phyloP scores from a whole-genome alignment of 1,140 invertebrate genomes.

The Heliothis virescens region DNA sequence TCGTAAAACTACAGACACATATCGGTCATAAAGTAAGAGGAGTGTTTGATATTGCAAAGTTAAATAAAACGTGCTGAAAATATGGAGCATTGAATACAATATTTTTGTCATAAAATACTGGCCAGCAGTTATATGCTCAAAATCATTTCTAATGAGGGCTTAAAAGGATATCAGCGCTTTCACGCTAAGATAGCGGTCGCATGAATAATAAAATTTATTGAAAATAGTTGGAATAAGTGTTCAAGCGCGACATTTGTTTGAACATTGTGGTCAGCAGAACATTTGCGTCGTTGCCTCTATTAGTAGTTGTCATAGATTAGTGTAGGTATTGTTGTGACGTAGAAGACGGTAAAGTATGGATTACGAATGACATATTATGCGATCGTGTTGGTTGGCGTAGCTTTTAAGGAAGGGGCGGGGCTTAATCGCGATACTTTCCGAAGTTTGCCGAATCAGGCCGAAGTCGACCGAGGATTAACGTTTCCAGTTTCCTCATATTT shows the following conservation, averaged over 20 bases:
- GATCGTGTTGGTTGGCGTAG: background rate
- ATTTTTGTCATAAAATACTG: too few species aligned
- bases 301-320: constrained; percentile 40
- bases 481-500: too few species aligned
- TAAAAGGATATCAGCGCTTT: background rate
- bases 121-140: too few species aligned
- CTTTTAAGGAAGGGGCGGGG: background rate
- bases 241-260: constrained; percentile 34
- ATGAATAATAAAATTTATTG: background rate
- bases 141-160: too few species aligned
- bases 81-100: too few species aligned
- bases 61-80: too few species aligned
- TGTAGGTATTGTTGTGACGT: constrained; percentile 43
- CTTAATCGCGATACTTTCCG: background rate
- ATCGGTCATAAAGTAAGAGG: too few species aligned
- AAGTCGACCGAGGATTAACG: too few species aligned
- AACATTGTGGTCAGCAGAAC: constrained; percentile 15
- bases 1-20: too few species aligned
- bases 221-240: background rate
- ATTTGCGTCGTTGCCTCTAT: constrained; percentile 18
- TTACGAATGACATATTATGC: background rate
- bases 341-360: background rate
- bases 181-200: background rate
- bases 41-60: too few species aligned
- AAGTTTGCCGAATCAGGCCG: background rate